These are phyloP conservation scores for Sebastes wilsoni DNA, from an alignment of 2,797 vertebrate species.

Conservation along the genomic window DNA sequence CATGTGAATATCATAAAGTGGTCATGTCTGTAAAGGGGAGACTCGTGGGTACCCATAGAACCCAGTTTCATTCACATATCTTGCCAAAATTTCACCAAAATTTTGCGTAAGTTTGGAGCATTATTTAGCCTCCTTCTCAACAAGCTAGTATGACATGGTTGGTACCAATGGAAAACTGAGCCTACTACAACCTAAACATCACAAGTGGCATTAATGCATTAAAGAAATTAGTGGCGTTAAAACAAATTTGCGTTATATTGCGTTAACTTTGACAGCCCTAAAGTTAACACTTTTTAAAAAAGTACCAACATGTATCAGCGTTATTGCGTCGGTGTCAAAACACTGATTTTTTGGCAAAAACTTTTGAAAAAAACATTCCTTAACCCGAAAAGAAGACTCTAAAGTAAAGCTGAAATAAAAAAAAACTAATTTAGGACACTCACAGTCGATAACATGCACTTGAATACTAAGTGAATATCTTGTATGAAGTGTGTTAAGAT, in stretches of 20 bases:
- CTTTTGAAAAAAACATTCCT: not conserved
- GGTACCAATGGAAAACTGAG: too few species aligned
- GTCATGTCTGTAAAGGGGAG: too few species aligned
- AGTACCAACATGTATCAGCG: not conserved
- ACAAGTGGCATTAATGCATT: too few species aligned
- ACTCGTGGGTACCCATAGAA: too few species aligned
- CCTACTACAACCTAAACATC: too few species aligned
- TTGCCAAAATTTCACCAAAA: too few species aligned
- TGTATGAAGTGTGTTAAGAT: not conserved
- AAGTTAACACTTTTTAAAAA: not conserved
- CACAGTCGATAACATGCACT: not conserved
- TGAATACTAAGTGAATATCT: not conserved
- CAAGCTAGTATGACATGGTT: too few species aligned
- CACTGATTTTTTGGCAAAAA: not conserved
- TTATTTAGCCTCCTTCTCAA: too few species aligned
- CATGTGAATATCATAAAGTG: accelerated
- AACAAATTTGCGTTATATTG: too few species aligned
- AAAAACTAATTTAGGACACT: not conserved
- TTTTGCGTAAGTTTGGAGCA: accelerated
- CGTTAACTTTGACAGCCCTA: too few species aligned
- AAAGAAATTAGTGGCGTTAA: too few species aligned
- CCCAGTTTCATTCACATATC: too few species aligned
- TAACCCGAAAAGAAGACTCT: not conserved
- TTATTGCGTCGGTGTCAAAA: not conserved
- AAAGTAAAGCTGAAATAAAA: not conserved